Conservation (phyloP, 2,797 vertebrate genomes). For the Peromyscus melanophrys region DNA sequence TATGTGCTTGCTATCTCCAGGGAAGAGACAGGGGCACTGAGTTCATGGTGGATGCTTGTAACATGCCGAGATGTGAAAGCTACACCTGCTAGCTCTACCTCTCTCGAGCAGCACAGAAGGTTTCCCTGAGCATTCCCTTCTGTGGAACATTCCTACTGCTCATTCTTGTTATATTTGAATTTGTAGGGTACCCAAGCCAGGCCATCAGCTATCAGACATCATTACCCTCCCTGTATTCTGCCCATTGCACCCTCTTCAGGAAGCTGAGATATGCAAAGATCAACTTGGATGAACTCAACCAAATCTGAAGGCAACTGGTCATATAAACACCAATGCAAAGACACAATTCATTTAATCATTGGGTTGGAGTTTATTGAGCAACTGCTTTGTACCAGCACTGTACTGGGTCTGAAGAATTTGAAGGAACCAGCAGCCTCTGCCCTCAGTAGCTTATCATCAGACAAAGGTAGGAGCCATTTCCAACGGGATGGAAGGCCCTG, state of each 20-base stretch:
- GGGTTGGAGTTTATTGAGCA: background rate
- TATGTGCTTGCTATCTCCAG: conserved; percentile 25
- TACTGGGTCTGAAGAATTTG: background rate
- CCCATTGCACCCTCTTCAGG: background rate
- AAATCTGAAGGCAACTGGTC: conserved; percentile 26
- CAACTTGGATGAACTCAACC: background rate
- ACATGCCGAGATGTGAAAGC: background rate
- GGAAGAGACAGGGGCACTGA: background rate
- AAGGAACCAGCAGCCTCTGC: background rate
- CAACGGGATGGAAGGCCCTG: background rate
- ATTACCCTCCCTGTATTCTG: conserved; percentile 16
- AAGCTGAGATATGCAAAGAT: conserved; percentile 35
- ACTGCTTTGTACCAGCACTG: background rate
- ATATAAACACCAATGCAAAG: background rate
- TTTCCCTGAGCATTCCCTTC: background rate
- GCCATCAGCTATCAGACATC: conserved; percentile 9
- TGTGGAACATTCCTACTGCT: background rate
- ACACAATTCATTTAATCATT: conserved; percentile 44
- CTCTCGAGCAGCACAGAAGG: background rate
- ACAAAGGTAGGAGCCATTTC: conserved; percentile 4
- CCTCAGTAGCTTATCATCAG: background rate
- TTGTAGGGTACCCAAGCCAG: background rate
- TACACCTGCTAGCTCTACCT: background rate
- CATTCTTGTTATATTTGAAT: background rate
- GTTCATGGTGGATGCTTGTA: background rate